These are phyloP conservation scores for Numida meleagris DNA, from an alignment of 2,113 vertebrate species.

Conservation along the genomic window DNA sequence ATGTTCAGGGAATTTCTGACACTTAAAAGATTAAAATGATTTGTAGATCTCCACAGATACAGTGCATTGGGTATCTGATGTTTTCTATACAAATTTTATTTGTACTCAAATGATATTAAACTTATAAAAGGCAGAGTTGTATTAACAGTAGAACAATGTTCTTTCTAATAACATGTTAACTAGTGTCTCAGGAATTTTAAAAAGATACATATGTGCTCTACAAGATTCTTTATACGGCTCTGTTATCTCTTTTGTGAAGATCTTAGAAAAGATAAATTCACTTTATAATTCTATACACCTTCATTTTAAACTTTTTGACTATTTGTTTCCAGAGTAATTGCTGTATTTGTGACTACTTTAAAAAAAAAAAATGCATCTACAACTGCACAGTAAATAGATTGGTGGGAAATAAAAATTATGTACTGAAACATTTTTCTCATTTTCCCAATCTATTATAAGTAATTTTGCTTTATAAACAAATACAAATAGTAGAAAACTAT, in stretches of 20 bases:
- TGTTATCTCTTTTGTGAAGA: not conserved
- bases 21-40: slow-evolving; percentile 20
- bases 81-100: not conserved
- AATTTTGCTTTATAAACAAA: not conserved
- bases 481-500: not conserved
- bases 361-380: not conserved
- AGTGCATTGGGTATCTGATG: not conserved
- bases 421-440: not conserved
- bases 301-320: not conserved
- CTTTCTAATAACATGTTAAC: not conserved
- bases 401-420: not conserved
- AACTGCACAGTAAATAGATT: not conserved
- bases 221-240: not conserved
- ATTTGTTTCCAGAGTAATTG: slow-evolving; percentile 1
- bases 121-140: not conserved
- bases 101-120: not conserved
- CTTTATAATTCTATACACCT: not conserved
- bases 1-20: not conserved
- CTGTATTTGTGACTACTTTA: not conserved
- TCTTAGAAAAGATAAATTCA: slow-evolving; percentile 24
- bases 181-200: not conserved
- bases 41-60: not conserved
- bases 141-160: not conserved
- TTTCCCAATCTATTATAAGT: not conserved
- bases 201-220: not conserved